Base-by-base conservation (phyloP, 2,888 invertebrate genomes). In the Cephus pygmeus region DNA sequence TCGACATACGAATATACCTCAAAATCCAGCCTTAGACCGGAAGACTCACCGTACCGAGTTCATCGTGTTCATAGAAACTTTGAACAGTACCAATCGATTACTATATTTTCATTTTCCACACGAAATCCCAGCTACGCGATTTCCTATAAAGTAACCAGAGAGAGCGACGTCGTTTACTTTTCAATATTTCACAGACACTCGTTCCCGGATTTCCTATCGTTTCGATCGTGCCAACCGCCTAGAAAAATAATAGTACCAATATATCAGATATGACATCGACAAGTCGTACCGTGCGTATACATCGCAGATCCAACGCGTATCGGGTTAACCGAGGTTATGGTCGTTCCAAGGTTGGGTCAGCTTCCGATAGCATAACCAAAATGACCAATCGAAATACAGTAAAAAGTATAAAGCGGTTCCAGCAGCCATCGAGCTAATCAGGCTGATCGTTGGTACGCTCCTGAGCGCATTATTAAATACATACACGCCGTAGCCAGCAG, bases 401-500 rank as follows among this genome's bases (percentile, higher is more conserved):
- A 56, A 56, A 56, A 23, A 23, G 56, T 56, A 6, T 23, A 56
- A 56, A 56, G 56, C 23, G 56, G 23, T 23, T 56, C 56, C 56
- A 56, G 56, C 56, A 56, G 74, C 15, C 34, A 2, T 35, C 73
- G 68, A 12, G 73, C 76, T 79, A 76, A 79, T 79, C 79, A 79
- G 74, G 2, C 77, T 75, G 73, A 79, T 80, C 79, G 76, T 75
- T 74, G 56, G 40, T 36, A 69, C 36, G 34, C 73, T 34, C 36
- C 71, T 69, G 75, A 75, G 75, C 76, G 76, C 75, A 76, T 77
- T 71, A 71, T 40, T 80, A 76, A 69, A 77, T 36, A 69, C 75
- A 79, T 75, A 75, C 69, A 77, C 75, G 75, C 69, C 73, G 84
- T 82, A 82, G 85, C 84, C 35, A 86, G 86, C 87, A 84, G 87